Evolutionary conservation across 2,113 vertebrate species (phyloP).

Genomic region (Ciconia stormi): DNA sequence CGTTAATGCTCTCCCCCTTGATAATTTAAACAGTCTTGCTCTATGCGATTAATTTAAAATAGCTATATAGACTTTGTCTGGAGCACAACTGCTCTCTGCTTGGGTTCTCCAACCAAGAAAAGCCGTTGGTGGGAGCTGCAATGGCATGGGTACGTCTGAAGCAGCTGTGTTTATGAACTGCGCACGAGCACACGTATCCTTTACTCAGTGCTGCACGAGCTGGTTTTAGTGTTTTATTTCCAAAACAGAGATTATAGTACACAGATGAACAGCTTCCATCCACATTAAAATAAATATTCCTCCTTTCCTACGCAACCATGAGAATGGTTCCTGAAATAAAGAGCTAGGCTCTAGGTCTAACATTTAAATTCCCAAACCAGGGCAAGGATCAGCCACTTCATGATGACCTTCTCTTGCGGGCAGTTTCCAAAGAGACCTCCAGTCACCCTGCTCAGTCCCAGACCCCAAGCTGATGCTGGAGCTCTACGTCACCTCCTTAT

Average conservation of each 20-base stretch:
- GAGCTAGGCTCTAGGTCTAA: too few relatives aligned
- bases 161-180: slow-evolving; percentile 24
- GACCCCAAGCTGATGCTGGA: neutral
- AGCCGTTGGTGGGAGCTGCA: neutral
- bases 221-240: neutral
- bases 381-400: neutral
- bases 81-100: neutral
- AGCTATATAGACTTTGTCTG: fast-evolving
- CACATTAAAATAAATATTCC: neutral
- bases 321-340: neutral
- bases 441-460: neutral
- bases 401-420: neutral
- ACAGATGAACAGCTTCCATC: neutral
- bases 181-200: neutral
- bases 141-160: fast-evolving
- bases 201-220: fast-evolving
- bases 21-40: neutral
- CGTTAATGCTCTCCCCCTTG: neutral
- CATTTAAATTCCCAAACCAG: neutral
- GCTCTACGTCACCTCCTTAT: neutral
- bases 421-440: neutral
- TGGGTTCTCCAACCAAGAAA: neutral
- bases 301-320: neutral
- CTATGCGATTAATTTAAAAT: neutral
- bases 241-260: neutral